Evolutionary conservation across 2,888 invertebrate genomes (phyloP), one percentile per base, ranked within the genome.

Genomic region (Timandra comae): DNA sequence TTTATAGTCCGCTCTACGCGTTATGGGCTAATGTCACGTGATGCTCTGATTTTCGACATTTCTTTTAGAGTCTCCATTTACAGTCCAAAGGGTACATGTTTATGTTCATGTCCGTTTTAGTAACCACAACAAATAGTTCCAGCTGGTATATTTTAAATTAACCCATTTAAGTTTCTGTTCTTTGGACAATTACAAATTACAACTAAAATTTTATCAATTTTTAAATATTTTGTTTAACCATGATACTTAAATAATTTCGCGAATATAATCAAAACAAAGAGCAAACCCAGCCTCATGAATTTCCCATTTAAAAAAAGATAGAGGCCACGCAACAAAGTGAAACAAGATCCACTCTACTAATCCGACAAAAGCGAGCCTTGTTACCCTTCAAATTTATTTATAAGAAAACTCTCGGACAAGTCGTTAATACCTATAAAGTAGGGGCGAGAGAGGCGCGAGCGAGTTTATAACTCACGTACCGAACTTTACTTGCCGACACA

Each of bases 381-480:
- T 85, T 81, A 80, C 85, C 85, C 82, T 85, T 85, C 85, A 85
- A 85, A 85, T 85, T 85, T 85, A 85, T 85, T 85, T 85, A 85
- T 85, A 85, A 85, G 85, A 85, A 85, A 85, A 85, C 84, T 84
- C 85, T 85, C 78, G 84, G 85, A 85, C 85, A 85, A 82, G 85
- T 81, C 85, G 85, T 85, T 85, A 85, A 85, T 85, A 85, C 85
- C 84, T 85, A 85, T 85, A 85, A 85, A 85, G 85, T 84, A 85
- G 84, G 84, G 82, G 82, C 82, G 80, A 81, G 79, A 82, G 80
- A 80, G 82, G 80, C 82, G 79, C 82, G 79, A 74, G 80, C 77
- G 81, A 81, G 84, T 85, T 85, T 85, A 85, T 85, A 85, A 84
- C 85, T 85, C 85, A 85, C 85, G 85, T 85, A 82, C 84, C 84